A percentile compares a stretch with the other conserved stretches of the same genome.
These are phyloP conservation scores for Cyaniris semiargus DNA, from an alignment of 2,888 invertebrate species.

Conservation along the genomic window DNA sequence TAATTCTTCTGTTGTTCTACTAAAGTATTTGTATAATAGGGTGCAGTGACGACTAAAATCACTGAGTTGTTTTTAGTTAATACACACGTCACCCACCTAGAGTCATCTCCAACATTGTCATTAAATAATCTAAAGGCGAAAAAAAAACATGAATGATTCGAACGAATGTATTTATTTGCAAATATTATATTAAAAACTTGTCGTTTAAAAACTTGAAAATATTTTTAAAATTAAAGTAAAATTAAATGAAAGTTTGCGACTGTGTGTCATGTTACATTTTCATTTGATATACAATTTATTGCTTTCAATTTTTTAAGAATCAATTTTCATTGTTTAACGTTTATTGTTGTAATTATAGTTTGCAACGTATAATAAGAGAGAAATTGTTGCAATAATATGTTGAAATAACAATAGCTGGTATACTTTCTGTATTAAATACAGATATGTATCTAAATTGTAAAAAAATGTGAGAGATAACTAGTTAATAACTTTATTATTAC, in stretches of 20 bases:
- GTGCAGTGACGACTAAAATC: no score
- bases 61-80: no score
- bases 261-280: not conserved
- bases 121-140: no score
- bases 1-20: no score
- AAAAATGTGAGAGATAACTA: not conserved
- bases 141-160: no score
- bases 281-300: not conserved
- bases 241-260: not conserved
- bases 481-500: not conserved
- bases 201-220: no score
- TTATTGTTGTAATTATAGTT: constrained; percentile 29
- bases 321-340: constrained; percentile 8
- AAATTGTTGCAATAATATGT: not conserved
- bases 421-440: constrained; percentile 16
- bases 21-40: no score
- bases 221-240: no score
- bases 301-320: not conserved
- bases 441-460: constrained; percentile 19
- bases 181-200: no score
- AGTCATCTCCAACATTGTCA: no score
- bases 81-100: no score
- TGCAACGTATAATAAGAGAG: constrained; percentile 2
- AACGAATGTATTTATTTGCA: no score
- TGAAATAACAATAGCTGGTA: constrained; percentile 13